Evolutionary conservation across 2,888 invertebrate genomes (phyloP).

Genomic region (Acrocyrtus sp.): DNA sequence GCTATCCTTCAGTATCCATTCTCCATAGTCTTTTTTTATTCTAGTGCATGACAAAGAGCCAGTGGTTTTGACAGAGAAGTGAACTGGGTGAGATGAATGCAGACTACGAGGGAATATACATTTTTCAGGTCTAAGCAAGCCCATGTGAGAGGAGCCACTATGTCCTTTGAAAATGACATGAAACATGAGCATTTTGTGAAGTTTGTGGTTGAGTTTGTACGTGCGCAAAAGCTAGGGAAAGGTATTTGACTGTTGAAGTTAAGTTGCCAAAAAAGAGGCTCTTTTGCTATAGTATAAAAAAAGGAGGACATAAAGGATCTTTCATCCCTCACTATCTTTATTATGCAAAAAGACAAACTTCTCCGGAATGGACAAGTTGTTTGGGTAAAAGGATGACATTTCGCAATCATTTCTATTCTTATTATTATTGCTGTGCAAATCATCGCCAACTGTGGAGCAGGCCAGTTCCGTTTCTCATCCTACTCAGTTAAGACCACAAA

Average conservation of each 20-base stretch:
- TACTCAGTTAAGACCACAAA: too few relatives aligned
- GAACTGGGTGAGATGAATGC: slow-evolving; percentile 35
- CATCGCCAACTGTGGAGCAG: too few relatives aligned
- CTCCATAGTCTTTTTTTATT: too few relatives aligned
- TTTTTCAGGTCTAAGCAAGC: slow-evolving; percentile 1
- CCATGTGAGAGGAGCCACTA: not conserved
- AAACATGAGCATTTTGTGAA: slow-evolving; percentile 17
- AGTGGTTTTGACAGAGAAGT: slow-evolving; percentile 29
- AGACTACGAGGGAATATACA: slow-evolving; percentile 1
- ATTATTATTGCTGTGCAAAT: slow-evolving; percentile 41
- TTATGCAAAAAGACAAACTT: slow-evolving; percentile 30
- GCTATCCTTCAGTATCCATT: too few relatives aligned
- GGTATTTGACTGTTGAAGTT: slow-evolving; percentile 26
- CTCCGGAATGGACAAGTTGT: slow-evolving; percentile 22
- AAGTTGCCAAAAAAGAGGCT: too few relatives aligned
- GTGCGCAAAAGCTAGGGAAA: slow-evolving; percentile 9
- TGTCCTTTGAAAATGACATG: slow-evolving; percentile 25
- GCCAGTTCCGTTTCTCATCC: too few relatives aligned
- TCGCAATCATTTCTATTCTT: slow-evolving; percentile 46
- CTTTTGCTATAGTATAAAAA: too few relatives aligned
- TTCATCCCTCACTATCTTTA: too few relatives aligned
- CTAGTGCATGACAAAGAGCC: not conserved
- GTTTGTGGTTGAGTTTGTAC: slow-evolving; percentile 24
- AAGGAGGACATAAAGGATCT: too few relatives aligned
- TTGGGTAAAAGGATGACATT: slow-evolving; percentile 37